Evolutionary conservation across 1,140 invertebrate species (phyloP), one percentile per base, ranked within the genome.

Genomic region (Drosophila burlai): DNA sequence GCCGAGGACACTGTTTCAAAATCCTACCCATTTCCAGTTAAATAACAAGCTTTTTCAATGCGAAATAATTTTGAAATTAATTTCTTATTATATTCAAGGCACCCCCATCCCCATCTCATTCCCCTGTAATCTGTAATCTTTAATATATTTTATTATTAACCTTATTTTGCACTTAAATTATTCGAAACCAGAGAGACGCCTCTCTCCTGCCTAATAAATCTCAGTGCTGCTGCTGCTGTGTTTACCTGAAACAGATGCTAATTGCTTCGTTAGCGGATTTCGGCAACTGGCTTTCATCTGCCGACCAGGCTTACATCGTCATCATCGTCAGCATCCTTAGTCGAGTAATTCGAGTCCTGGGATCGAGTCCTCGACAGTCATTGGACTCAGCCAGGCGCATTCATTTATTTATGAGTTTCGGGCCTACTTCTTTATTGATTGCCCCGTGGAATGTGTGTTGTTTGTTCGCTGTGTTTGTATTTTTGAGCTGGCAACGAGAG

Each of bases 231-330:
- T 58, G 57, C n/a, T 49, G 26, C 8, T 42, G 18, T 50, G 13
- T n/a, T 24, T 34, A 71, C 67, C 67, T 72, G 61, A 62, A n/a
- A 21, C 62, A 72, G 54, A 58, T 76, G 63, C 68, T 89, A 89
- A 87, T 81, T 87, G 84, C 80, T 84, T 87, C 83, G 84, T 89
- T 87, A 89, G 73, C 73, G 61, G 73, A 73, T 83, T 87, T 80
- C 40, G 71, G 67, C 50, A 77, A 67, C 60, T 68, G 63, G 46
- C 55, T 46, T 66, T 59, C 58, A 60, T 40, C 63, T 49, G 43
- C 16, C 46, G 11, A 15, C 38, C 15, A 24, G 29, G 24, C 34
- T n/a, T 18, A 13, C 63, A 68, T 18, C 36, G 6, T 68, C 18
- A 36, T 46, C 16, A 43, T 46, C 16, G 36, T 46, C 40, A 21